Conservation (phyloP, 2,888 invertebrate genomes). For the Muschampia plurimacula region DNA sequence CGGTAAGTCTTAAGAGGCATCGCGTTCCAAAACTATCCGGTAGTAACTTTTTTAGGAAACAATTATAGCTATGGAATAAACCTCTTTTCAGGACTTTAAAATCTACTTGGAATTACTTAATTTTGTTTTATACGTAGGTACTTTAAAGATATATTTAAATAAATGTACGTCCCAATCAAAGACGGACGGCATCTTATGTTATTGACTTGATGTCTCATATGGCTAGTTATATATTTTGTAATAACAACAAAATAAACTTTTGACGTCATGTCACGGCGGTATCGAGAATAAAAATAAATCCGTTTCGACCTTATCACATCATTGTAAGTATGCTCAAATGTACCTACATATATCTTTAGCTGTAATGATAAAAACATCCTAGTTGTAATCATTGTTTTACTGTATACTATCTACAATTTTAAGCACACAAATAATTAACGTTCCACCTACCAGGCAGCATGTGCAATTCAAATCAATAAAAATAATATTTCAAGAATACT, state of each 20-base stretch:
- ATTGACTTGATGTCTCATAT: slow-evolving; percentile 1
- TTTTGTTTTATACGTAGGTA: too few relatives aligned
- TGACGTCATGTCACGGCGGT: slow-evolving; percentile 62
- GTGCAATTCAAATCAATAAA: too few relatives aligned
- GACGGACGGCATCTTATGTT: not conserved
- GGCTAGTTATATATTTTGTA: not conserved
- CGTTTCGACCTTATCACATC: slow-evolving; percentile 56
- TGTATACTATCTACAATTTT: not conserved
- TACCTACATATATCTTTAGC: not conserved
- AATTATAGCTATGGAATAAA: too few relatives aligned
- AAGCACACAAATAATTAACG: too few relatives aligned
- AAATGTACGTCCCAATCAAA: not conserved
- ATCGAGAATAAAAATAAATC: slow-evolving; percentile 62
- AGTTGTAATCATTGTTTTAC: not conserved
- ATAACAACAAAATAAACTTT: slow-evolving; percentile 54
- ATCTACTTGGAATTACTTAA: too few relatives aligned
- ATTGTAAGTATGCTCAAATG: slow-evolving; percentile 21
- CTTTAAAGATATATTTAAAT: not conserved
- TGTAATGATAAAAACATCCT: not conserved
- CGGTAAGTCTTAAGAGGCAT: too few relatives aligned
- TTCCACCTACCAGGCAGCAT: too few relatives aligned
- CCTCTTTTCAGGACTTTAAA: too few relatives aligned
- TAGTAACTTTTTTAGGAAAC: too few relatives aligned
- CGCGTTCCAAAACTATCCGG: too few relatives aligned
- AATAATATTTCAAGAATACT: too few relatives aligned